phyloP scores from a whole-genome alignment of 2,888 invertebrate species.

The Watsonalla cultraria region DNA sequence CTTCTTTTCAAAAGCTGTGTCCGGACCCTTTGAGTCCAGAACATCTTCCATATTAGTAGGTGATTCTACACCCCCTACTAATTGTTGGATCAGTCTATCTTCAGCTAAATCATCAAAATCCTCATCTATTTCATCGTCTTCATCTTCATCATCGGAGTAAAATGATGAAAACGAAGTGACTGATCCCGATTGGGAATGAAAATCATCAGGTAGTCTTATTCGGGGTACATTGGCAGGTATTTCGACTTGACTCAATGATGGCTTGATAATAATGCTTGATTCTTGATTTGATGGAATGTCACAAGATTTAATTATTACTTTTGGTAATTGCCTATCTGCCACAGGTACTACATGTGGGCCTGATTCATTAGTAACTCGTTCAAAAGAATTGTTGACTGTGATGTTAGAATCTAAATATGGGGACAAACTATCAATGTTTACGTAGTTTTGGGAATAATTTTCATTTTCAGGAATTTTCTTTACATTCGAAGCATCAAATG shows the following conservation, averaged over 20 bases:
- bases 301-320: constrained; percentile 75
- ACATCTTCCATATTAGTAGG: constrained; percentile 52
- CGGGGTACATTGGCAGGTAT: constrained; percentile 64
- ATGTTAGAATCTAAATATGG: constrained; percentile 22
- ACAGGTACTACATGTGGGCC: constrained; percentile 22
- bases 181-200: constrained; percentile 56
- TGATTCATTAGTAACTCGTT: constrained; percentile 29
- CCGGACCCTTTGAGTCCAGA: constrained; percentile 68
- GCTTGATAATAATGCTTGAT: constrained; percentile 80
- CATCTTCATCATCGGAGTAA: constrained; percentile 58
- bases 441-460: constrained; percentile 43
- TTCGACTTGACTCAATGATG: constrained; percentile 64
- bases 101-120: constrained; percentile 57
- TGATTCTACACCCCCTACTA: constrained; percentile 67
- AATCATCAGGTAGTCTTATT: constrained; percentile 70
- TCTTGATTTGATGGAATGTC: constrained; percentile 65
- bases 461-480: constrained; percentile 40
- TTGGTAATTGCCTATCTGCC: constrained; percentile 57
- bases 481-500: constrained; percentile 47
- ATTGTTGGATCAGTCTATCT: constrained; percentile 65
- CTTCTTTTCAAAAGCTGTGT: constrained; percentile 57
- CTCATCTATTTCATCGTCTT: constrained; percentile 44
- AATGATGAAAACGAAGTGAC: constrained; percentile 60
- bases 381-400: constrained; percentile 38
- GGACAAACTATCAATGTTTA: constrained; percentile 57